phyloP scores from a whole-genome alignment of 2,797 vertebrate genomes.

The Acanthurus tractus region DNA sequence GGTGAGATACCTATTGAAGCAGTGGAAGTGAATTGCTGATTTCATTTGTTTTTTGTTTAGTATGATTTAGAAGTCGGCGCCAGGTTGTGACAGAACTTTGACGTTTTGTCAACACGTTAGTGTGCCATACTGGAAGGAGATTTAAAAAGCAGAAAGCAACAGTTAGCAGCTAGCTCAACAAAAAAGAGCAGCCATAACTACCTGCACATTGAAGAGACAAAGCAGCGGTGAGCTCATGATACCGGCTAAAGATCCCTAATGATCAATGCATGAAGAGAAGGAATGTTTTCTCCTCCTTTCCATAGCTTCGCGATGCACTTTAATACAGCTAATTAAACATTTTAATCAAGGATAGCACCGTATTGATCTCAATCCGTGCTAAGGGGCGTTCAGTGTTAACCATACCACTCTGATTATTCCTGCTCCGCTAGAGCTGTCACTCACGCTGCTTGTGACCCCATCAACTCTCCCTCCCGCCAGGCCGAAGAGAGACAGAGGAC shows the following conservation, averaged over 20 bases:
- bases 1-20: too few relatives aligned
- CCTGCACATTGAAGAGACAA: too few relatives aligned
- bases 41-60: too few relatives aligned
- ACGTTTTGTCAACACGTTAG: too few relatives aligned
- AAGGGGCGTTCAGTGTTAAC: slow-evolving; percentile 60
- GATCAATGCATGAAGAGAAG: slow-evolving; percentile 10
- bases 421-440: slow-evolving; percentile 75
- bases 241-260: slow-evolving; percentile 32
- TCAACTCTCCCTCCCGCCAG: slow-evolving; percentile 63
- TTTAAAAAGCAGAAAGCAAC: not conserved
- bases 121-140: too few relatives aligned
- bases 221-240: slow-evolving; percentile 35
- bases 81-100: too few relatives aligned
- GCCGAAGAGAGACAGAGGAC: slow-evolving; percentile 47
- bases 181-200: too few relatives aligned
- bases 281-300: slow-evolving; percentile 39
- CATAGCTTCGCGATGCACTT: slow-evolving; percentile 38
- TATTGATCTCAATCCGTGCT: slow-evolving; percentile 67
- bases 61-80: too few relatives aligned
- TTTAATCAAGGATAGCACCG: slow-evolving; percentile 71
- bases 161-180: not conserved
- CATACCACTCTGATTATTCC: slow-evolving; percentile 66
- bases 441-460: slow-evolving; percentile 63
- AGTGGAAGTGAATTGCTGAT: too few relatives aligned
- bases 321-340: slow-evolving; percentile 73